Evolutionary conservation across 2,888 invertebrate genomes (phyloP), one percentile per base, ranked within the genome.

Genomic region (Cryptosula pallasiana): DNA sequence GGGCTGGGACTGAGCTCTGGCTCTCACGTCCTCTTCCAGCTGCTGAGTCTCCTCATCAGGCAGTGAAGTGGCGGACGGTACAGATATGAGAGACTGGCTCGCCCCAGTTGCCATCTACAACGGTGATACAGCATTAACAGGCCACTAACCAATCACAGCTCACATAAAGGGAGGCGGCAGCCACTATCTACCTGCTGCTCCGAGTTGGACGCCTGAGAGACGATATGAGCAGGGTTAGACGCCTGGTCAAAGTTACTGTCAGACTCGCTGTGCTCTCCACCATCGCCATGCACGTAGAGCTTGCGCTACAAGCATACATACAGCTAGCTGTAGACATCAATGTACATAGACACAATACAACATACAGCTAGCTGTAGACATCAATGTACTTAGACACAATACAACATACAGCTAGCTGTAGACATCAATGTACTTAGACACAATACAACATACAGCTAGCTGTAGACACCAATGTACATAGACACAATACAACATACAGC

Each of bases 161-260:
- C n/a, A n/a, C n/a, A n/a, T n/a, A n/a, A n/a, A n/a, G n/a, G n/a
- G n/a, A n/a, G n/a, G n/a, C n/a, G n/a, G n/a, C n/a, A n/a, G n/a
- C n/a, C n/a, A n/a, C n/a, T n/a, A n/a, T n/a, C n/a, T n/a, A n/a
- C n/a, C 34, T 63, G 63, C 9, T 16, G 32, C 9, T 63, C 63
- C 2, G 63, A 63, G 34, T 63, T 63, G n/a, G 32, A 63, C 5
- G 20, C 27, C 5, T 32, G 63, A 13, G 55, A 13, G 32, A 25
- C 63, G 9, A 2, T 32, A 5, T 16, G 29, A 29, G 63, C 63
- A n/a, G 3, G 1, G 32, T 20, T 25, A 13, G 45, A 45, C 5
- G 25, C 3, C 63, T 63, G 63, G 3, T 63, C 63, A 63, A 32
- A 16, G 27, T 27, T 63, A 32, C 63, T 63, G 32, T 63, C 63